Evolutionary conservation across 2,888 invertebrate species (phyloP), one percentile per base, ranked within the genome.

Genomic region (Sthenelais limicola): DNA sequence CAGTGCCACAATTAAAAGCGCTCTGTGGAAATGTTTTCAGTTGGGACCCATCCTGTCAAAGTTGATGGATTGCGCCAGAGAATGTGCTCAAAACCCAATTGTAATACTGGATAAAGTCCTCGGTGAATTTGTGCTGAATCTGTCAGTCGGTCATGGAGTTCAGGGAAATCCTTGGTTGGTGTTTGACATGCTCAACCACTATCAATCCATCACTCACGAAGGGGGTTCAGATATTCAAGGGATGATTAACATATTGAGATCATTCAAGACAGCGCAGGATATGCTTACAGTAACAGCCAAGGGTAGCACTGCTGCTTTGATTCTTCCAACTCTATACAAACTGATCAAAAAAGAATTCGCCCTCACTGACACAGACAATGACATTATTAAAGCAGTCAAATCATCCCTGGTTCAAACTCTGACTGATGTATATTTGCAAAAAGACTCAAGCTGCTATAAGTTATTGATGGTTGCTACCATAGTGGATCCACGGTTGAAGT

Each of bases 191-290:
- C n/a, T n/a, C n/a, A n/a, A n/a, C n/a, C n/a, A n/a, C n/a, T n/a
- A n/a, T n/a, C n/a, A n/a, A n/a, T n/a, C n/a, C n/a, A n/a, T n/a
- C n/a, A n/a, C n/a, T n/a, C n/a, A n/a, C n/a, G n/a, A n/a, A n/a
- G n/a, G n/a, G n/a, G n/a, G n/a, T n/a, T n/a, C n/a, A n/a, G n/a
- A n/a, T n/a, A n/a, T n/a, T n/a, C n/a, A n/a, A n/a, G 62, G 15
- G 7, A 24, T 62, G 1, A 26, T 62, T 1, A 38, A 5, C 5
- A 62, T 62, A 3, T 43, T 62, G 12, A 33, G 15, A 62, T 62
- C 62, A 9, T 62, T 62, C 24, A 35, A 62, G 38, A 62, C 62
- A 38, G 62, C 62, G 24, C 38, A 38, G 12, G 62, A 62, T 4
- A 62, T 62, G 62, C 38, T 62, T 3, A 62, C 24, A 15, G n/a